Percentiles rank a stretch among this genome's conserved stretches.
These are phyloP conservation scores for Apodemia hepburni DNA, from an alignment of 2,888 invertebrate genomes.

Conservation along the genomic window DNA sequence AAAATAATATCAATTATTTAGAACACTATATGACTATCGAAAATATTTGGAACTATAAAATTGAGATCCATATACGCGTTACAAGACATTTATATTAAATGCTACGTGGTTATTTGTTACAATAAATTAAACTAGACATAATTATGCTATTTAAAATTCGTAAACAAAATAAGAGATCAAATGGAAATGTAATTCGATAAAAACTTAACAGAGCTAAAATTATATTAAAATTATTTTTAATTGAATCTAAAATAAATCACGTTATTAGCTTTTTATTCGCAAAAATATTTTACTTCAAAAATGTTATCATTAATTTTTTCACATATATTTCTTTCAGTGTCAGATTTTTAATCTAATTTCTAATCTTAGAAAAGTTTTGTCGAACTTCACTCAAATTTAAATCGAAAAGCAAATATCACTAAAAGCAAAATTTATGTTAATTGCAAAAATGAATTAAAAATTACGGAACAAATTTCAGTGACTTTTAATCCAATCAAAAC, in stretches of 20 bases:
- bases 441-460: constrained; percentile 46
- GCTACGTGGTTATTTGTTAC: constrained; percentile 43
- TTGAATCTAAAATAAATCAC: constrained; percentile 3
- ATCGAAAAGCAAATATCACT: constrained; percentile 56
- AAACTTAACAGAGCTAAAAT: constrained; percentile 68
- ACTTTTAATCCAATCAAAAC: constrained; percentile 49
- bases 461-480: constrained; percentile 31
- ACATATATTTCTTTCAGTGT: not conserved
- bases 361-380: constrained; percentile 58
- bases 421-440: constrained; percentile 50
- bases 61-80: constrained; percentile 63
- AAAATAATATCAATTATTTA: constrained; percentile 28
- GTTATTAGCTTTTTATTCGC: not conserved
- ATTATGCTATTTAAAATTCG: constrained; percentile 56
- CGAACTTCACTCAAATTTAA: constrained; percentile 75
- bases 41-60: constrained; percentile 72
- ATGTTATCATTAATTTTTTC: not conserved
- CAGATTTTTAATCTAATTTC: not conserved
- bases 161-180: constrained; percentile 74
- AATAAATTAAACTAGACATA: constrained; percentile 66
- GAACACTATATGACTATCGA: constrained; percentile 57
- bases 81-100: constrained; percentile 44
- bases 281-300: not conserved
- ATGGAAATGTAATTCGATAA: constrained; percentile 63
- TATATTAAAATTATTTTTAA: not conserved